Evolutionary conservation across 2,888 invertebrate genomes (phyloP), one percentile per base, ranked within the genome.

Genomic region (Epinotia nisella): DNA sequence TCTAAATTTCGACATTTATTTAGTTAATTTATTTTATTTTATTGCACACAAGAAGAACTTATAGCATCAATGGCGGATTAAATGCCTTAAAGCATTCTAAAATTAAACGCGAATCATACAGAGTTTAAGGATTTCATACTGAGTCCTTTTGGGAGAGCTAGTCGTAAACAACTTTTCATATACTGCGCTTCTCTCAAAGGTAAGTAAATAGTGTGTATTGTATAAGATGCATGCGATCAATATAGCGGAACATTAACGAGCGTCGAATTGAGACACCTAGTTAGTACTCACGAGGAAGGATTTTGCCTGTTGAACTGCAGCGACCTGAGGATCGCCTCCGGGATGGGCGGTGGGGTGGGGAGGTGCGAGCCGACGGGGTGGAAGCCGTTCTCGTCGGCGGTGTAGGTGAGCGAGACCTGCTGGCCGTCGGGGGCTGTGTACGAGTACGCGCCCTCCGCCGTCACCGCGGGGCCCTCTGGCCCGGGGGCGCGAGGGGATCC

Each of bases 351-450:
- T 2, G 94, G 93, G 0, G 94, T 95, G 62, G 95, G 95, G 29
- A 95, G 85, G 81, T 95, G 95, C 0, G 93, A 92, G 71, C 94
- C 94, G 75, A 84, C 89, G 62, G 95, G 95, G 81, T 95, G 95
- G 90, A 95, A 95, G 72, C 96, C 96, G 81, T 95, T 95, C 84
- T 96, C 96, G 80, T 96, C 96, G 56, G 96, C 96, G 61, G 94
- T 91, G 89, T 96, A 96, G n/a, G 94, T 90, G 71, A 96, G 86
- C 45, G 94, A 94, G 79, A 95, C 92, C 76, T 94, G 89, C 77
- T 94, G 94, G 64, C 95, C 95, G 78, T 96, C 95, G 1, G 95
- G 96, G 1, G 95, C 94, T 35, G 94, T 94, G 87, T 95, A 96
- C 4, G 95, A 94, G 89, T 92, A 95, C 66, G 93, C 95, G 35